Base-by-base conservation (phyloP, 2,797 vertebrate genomes). In the Onychomys torridus region DNA sequence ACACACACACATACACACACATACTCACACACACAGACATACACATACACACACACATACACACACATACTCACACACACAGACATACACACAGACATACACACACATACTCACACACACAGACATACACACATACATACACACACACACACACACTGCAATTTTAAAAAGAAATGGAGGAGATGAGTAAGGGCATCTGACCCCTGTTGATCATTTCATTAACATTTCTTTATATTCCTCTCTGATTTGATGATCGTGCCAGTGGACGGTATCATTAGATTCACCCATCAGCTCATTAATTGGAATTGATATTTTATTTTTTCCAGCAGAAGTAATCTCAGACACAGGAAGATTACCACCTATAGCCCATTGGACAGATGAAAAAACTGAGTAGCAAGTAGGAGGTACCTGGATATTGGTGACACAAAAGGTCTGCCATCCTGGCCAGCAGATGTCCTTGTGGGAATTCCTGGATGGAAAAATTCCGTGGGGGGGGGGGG, bases 391-490 rank as follows among this genome's bases (percentile, higher is more conserved):
- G 12, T 0, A 5, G 59, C 34, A 27, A 16, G 6, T 9, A 11
- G 6, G 8, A 49, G 40, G 23, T 2, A 0, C 9, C 43, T 86
- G 5, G 29, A 69, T 55, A 10, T 14, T 11, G 27, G 21, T 4
- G 37, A 63, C 83, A 43, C 3, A 2, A 43, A 3, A 9, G 11
- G 0, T 10, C 59, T 34, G 25, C 0, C 2, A 59, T 75, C 52
- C 75, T 25, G 52, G 52, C 49, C 34, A 55, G 94, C 3, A 10
- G 78, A 40, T 9, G 27, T 29, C n/a, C n/a, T 21, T 1, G 1
- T 34, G 29, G 63, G 59, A 71, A 65, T n/a, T 19, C 49, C 23
- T 40, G 67, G 52, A 0, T 32, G 25, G 52, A 63, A 32, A 40
- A 52, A 63, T 19, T n/a, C 34, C 32, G n/a, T n/a, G n/a, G n/a